Evolutionary conservation across 2,797 vertebrate species (phyloP), one percentile per base, ranked within the genome.

Genomic region (Knipowitschia caucasica): DNA sequence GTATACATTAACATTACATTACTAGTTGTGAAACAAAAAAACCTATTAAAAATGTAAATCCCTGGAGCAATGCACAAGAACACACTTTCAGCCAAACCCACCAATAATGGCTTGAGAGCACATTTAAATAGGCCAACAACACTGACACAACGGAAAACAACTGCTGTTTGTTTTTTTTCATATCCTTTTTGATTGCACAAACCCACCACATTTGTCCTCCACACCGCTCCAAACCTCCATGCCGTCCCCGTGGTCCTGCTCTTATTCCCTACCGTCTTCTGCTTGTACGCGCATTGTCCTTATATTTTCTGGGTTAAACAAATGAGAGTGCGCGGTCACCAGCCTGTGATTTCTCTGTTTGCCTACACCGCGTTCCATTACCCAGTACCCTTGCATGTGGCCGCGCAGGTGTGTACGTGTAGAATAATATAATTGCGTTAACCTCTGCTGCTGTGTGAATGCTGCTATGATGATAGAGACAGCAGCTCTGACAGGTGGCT

Each of bases 401-500:
- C n/a, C 26, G 21, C 12, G 11, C 14, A 1, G 5, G 38, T 14
- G 38, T 23, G 23, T 25, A n/a, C n/a, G 40, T 43, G 40, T 25
- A 20, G 26, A 11, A 51, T 62, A 56, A 67, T 59, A 47, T 78
- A 70, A 82, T 82, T 81, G 30, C 54, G 81, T 77, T 83, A 68
- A 54, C 62, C 65, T 86, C 77, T 74, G 67, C 52, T 78, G 69
- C 58, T 67, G 60, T 6, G 2, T 0, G 43, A 23, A 42, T 2
- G 1, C 21, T 25, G 7, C 11, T 8, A 25, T 43, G 42, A 40
- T 42, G 67, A 72, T 46, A 3, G 18, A 50, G 66, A 71, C 34
- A 30, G 12, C 23, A 53, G 17, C 21, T 31, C 42, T 86, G 81
- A 84, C 80, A 90, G 70, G 69, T 82, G 67, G 57, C 42, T 81